Percentiles rank a stretch among this genome's conserved stretches.
These are phyloP conservation scores for Hippocampus zosterae DNA, from an alignment of 2,113 vertebrate genomes.

Conservation along the genomic window DNA sequence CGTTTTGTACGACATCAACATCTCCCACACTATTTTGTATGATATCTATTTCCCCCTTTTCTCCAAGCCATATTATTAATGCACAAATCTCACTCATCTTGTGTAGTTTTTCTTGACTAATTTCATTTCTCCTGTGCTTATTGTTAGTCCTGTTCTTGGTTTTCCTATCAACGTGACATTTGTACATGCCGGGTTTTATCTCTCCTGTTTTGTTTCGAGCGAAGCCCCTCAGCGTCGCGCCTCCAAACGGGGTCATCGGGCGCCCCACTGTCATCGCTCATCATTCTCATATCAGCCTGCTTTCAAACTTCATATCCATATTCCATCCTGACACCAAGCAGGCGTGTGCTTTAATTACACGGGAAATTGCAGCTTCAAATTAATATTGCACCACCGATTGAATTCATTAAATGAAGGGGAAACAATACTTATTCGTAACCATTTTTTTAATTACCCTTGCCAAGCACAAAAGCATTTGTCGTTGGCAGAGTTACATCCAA, in stretches of 20 bases:
- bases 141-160: constrained; percentile 37
- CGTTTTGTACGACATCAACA: constrained; percentile 24
- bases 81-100: constrained; percentile 16
- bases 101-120: constrained; percentile 26
- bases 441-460: constrained; percentile 43
- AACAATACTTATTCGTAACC: constrained; percentile 28
- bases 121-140: constrained; percentile 49
- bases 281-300: constrained; percentile 60
- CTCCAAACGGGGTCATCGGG: constrained; percentile 49
- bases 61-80: constrained; percentile 49
- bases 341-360: constrained; percentile 59
- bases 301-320: constrained; percentile 63
- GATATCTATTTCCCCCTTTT: constrained; percentile 41
- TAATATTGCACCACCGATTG: constrained; percentile 38
- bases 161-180: constrained; percentile 37
- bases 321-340: constrained; percentile 46
- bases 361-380: constrained; percentile 52
- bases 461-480: background rate
- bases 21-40: constrained; percentile 14
- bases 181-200: constrained; percentile 42
- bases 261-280: constrained; percentile 60
- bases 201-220: constrained; percentile 41
- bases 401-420: constrained; percentile 44
- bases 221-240: constrained; percentile 31
- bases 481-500: background rate